Percentiles rank a stretch among this genome's conserved stretches.
Evolutionary conservation across 2,888 invertebrate genomes (phyloP).

Genomic region (Oegoconia quadripuncta): DNA sequence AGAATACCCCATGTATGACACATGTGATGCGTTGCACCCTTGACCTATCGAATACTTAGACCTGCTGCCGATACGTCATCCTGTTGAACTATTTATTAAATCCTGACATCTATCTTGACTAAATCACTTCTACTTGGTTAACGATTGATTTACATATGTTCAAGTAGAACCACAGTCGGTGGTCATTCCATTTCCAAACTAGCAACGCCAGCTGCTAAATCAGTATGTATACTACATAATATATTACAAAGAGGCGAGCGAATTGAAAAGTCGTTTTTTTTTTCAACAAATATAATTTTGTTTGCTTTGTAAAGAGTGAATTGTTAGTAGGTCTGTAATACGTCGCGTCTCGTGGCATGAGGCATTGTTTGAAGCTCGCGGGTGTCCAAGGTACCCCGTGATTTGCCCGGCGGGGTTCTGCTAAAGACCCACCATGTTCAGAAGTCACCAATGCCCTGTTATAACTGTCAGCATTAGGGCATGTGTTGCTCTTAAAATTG

Average conservation of each 20-base stretch:
- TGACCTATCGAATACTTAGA: no score
- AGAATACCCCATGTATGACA: no score
- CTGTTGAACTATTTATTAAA: no score
- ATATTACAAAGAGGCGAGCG: constrained; percentile 6
- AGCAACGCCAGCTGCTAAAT: constrained; percentile 2
- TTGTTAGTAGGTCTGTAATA: constrained; percentile 53
- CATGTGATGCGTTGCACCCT: no score
- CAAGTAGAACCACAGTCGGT: background rate
- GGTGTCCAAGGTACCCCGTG: constrained; percentile 69
- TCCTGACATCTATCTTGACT: no score
- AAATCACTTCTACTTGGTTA: no score
- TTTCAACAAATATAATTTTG: constrained; percentile 73
- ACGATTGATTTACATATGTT: background rate
- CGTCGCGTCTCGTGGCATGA: constrained; percentile 42
- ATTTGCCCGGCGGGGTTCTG: constrained; percentile 71
- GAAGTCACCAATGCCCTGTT: constrained; percentile 64
- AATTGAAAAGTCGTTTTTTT: constrained; percentile 54
- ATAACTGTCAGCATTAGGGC: constrained; percentile 49
- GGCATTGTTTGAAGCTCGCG: constrained; percentile 64
- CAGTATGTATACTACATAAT: background rate
- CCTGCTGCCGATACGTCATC: no score
- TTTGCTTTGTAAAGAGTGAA: constrained; percentile 75
- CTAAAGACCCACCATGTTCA: constrained; percentile 68
- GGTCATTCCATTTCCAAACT: background rate
- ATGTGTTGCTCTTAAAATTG: no score